A percentile compares a stretch with the other conserved stretches of the same genome.
Conservation (phyloP, 2,113 vertebrate species). For the Irena cyanogastra region DNA sequence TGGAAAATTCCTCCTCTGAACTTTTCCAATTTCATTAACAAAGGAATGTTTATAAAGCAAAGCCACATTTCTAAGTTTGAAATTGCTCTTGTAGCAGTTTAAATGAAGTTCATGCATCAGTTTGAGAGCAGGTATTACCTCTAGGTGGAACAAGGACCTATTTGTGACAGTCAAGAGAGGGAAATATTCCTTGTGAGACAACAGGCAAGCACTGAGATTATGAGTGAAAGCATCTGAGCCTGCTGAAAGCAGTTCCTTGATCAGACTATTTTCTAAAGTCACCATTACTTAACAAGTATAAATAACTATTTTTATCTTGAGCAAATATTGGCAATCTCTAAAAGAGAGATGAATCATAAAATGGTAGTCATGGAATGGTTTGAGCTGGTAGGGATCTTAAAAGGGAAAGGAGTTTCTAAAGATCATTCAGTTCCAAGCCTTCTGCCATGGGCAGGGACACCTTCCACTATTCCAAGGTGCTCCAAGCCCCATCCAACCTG, state of each 20-base stretch:
- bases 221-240: not conserved
- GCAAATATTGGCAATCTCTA: not conserved
- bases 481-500: fast-evolving
- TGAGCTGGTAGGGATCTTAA: not conserved
- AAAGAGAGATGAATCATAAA: not conserved
- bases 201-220: not conserved
- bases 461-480: not conserved
- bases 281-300: not conserved
- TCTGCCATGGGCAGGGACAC: not conserved
- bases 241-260: not conserved
- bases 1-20: conserved; percentile 42
- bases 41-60: conserved; percentile 42
- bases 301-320: not conserved
- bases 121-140: not conserved
- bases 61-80: conserved; percentile 1
- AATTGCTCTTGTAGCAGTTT: not conserved
- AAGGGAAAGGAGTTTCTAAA: not conserved
- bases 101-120: not conserved
- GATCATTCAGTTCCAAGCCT: not conserved
- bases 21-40: conserved; percentile 43
- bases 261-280: not conserved
- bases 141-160: not conserved
- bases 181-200: not conserved
- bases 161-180: not conserved
- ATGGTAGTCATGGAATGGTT: not conserved